Evolutionary conservation across 2,888 invertebrate species (phyloP), one percentile per base, ranked within the genome.

Genomic region (Dicyrtoma fusca): DNA sequence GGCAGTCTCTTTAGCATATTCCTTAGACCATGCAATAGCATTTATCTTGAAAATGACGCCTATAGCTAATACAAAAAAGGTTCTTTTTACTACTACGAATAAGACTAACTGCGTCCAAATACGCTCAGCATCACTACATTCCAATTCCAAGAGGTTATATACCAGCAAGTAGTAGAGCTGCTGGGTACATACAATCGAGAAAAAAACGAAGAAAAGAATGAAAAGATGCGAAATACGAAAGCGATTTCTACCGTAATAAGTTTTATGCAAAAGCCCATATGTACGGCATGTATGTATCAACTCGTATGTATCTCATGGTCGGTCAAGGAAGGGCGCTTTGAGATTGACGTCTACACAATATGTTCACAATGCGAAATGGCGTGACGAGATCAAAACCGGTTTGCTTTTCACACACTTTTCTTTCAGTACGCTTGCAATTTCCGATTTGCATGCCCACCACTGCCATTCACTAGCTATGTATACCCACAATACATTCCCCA

Each of bases 271-370:
- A 34, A 34, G 8, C 53, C 53, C 53, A 49, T 34, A n/a, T n/a
- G n/a, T n/a, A n/a, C 17, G 53, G 21, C 11, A 49, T 14, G 11
- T 49, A 49, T 21, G 17, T 53, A 53, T 21, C 11, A 53, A 14
- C 17, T 45, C 3, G 62, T 61, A 44, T 42, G 14, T 34, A 14
- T 26, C 34, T 61, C 11, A 10, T 61, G 47, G 49, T 49, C 53
- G 66, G 66, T 66, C 53, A 66, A 66, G 66, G 66, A 66, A 66
- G 53, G 51, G 66, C 34, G 51, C 65, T 51, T 21, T 45, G 45
- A 62, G 45, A 47, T 49, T 63, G 63, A 63, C 63, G 63, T 63
- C 23, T 21, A 23, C 21, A 5, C 13, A 25, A 3, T 23, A 23
- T 63, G 45, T 21, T 49, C n/a, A 47, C 47, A 23, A 25, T 47